Evolutionary conservation across 2,797 vertebrate genomes (phyloP), one percentile per base, ranked within the genome.

Genomic region (Avahi laniger): DNA sequence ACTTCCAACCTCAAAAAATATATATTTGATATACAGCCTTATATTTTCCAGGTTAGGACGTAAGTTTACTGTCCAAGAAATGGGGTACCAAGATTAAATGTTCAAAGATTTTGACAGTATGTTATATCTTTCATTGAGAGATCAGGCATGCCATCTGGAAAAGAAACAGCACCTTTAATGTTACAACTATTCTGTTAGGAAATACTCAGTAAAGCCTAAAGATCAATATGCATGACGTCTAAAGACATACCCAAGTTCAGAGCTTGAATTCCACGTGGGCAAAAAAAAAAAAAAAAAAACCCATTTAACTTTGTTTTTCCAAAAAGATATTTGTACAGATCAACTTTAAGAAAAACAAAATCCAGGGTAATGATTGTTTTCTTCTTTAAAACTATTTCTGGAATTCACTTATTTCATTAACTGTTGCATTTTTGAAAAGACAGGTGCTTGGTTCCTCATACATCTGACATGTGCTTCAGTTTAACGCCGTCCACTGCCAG

Each of bases 401-500:
- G 46, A 91, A 92, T 93, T 50, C 38, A 89, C 92, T 95, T 78
- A 78, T 91, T 93, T 94, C 94, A 96, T 91, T 89, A 91, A 41
- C 28, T 13, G 52, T 11, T 92, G 67, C 91, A 69, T 48, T 84
- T 1, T 1, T 75, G 57, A 72, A 96, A 92, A 98, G 67, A 89
- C 54, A 94, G 93, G 86, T 97, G 84, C 72, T 79, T 91, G 17
- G 13, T 67, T 93, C 95, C 80, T 81, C 72, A 13, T 15, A 26
- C 70, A 75, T 80, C 73, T 78, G 63, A 88, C 33, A 38, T 10
- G 7, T 43, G 76, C 28, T 72, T 88, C 80, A 26, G 50, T 4
- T 46, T 54, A 96, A 88, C 61, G 12, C 14, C 4, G 14, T 41
- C 91, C 15, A 28, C 26, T 59, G 41, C 84, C 59, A 90, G 59